Evolutionary conservation across 2,797 vertebrate species (phyloP).

Genomic region (Furcifer pardalis): DNA sequence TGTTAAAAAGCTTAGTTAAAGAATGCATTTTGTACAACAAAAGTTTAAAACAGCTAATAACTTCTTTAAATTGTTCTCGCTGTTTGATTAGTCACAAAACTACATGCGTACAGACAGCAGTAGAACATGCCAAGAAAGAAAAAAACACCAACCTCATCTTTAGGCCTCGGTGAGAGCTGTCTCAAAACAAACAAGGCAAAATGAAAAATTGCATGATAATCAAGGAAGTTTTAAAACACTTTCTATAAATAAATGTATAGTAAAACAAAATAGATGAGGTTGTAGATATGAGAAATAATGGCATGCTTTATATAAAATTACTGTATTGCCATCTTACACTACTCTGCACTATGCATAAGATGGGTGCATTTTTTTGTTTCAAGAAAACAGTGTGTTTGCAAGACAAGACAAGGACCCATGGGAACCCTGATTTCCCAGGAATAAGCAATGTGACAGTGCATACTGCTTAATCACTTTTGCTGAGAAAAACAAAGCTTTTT

Average conservation of each 20-base stretch:
- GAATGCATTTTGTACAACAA: conserved; percentile 13
- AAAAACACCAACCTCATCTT: conserved; percentile 57
- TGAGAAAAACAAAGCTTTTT: too few species aligned
- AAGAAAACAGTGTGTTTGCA: too few species aligned
- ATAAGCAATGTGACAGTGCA: neutral
- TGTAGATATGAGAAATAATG: neutral
- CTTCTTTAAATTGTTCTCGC: neutral
- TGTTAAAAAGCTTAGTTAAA: neutral
- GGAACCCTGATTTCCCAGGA: too few species aligned
- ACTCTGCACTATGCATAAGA: neutral
- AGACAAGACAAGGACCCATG: too few species aligned
- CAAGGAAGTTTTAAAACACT: conserved; percentile 28
- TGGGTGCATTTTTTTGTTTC: neutral
- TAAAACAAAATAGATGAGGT: conserved; percentile 13
- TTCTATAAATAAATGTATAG: conserved; percentile 27
- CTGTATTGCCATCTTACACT: conserved; percentile 1
- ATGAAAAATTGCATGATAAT: conserved; percentile 36
- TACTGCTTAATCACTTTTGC: neutral
- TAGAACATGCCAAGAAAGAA: conserved; percentile 57
- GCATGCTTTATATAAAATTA: neutral
- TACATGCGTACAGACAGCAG: conserved; percentile 58
- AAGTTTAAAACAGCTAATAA: neutral
- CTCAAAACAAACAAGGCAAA: conserved; percentile 49
- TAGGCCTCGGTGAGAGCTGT: conserved; percentile 52
- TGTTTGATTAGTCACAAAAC: conserved; percentile 46